phyloP scores from a whole-genome alignment of 2,888 invertebrate genomes.

The Parnassius apollo region DNA sequence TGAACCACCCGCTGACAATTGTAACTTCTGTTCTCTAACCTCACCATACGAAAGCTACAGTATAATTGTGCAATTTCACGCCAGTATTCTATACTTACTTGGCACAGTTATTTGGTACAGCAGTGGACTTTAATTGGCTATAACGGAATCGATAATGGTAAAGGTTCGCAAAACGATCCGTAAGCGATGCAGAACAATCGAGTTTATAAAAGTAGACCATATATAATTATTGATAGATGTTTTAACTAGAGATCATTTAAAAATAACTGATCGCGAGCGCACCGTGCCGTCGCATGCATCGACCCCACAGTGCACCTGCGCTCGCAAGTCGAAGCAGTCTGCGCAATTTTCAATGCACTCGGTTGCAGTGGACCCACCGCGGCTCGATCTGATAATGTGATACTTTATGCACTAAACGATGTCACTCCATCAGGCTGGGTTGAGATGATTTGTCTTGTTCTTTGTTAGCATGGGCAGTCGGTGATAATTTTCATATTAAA shows the following conservation, averaged over 20 bases:
- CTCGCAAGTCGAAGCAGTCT: background rate
- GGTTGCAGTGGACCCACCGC: background rate
- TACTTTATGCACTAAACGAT: background rate
- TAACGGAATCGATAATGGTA: too few relatives aligned
- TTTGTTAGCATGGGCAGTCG: too few relatives aligned
- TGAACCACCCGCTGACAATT: too few relatives aligned
- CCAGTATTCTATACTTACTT: too few relatives aligned
- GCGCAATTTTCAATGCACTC: background rate
- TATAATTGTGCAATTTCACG: too few relatives aligned
- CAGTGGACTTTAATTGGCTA: too few relatives aligned
- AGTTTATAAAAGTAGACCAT: background rate
- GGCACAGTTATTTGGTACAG: too few relatives aligned
- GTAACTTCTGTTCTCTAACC: too few relatives aligned
- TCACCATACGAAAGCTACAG: too few relatives aligned
- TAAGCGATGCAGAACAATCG: background rate
- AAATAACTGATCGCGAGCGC: slow-evolving; percentile 2
- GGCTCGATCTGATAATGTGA: background rate
- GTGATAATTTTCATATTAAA: too few relatives aligned
- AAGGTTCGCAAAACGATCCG: too few relatives aligned
- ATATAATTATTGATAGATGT: too few relatives aligned
- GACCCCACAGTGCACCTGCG: background rate
- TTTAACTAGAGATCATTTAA: slow-evolving; percentile 2
- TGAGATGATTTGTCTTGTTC: background rate
- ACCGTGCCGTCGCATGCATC: background rate
- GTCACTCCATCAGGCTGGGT: background rate